Percentiles rank a stretch among this genome's conserved stretches.
Conservation (phyloP, 30 jellyfish, hydroid and myxozoan genomes). For the Calvadosia cruxmelitensis region DNA sequence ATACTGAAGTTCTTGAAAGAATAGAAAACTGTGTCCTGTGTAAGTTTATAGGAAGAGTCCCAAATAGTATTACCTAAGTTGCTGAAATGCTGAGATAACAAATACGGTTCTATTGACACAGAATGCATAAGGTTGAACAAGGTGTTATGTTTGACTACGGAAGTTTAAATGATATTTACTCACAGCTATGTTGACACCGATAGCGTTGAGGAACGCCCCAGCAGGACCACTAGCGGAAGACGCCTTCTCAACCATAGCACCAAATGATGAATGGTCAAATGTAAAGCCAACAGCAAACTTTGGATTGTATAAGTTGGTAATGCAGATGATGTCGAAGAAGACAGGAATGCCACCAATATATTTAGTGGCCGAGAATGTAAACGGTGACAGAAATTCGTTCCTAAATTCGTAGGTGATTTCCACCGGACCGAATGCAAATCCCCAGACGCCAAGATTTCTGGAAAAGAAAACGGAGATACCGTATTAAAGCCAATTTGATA, state of each 20-base stretch:
- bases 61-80: no score
- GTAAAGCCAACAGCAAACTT: constrained; percentile 83
- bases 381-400: constrained; percentile 63
- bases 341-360: constrained; percentile 70
- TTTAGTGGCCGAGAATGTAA: constrained; percentile 65
- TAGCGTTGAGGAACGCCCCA: constrained; percentile 72
- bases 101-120: no score
- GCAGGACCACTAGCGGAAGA: constrained; percentile 55
- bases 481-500: no score
- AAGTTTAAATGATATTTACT: neutral
- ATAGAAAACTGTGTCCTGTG: no score
- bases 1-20: no score
- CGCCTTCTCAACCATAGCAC: constrained; percentile 77
- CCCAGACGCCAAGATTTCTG: constrained; percentile 84
- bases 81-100: no score
- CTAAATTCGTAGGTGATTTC: constrained; percentile 60
- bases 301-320: constrained; percentile 15
- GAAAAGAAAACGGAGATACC: no score
- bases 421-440: constrained; percentile 39
- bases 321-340: constrained; percentile 52
- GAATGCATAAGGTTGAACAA: no score
- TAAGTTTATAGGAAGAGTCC: no score
- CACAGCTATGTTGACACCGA: constrained; percentile 87
- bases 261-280: constrained; percentile 86
- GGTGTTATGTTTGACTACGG: no score